A percentile compares a stretch with the other conserved stretches of the same genome.
Conservation (phyloP, 2,113 vertebrate species). For the Genyomyrus donnyi region DNA sequence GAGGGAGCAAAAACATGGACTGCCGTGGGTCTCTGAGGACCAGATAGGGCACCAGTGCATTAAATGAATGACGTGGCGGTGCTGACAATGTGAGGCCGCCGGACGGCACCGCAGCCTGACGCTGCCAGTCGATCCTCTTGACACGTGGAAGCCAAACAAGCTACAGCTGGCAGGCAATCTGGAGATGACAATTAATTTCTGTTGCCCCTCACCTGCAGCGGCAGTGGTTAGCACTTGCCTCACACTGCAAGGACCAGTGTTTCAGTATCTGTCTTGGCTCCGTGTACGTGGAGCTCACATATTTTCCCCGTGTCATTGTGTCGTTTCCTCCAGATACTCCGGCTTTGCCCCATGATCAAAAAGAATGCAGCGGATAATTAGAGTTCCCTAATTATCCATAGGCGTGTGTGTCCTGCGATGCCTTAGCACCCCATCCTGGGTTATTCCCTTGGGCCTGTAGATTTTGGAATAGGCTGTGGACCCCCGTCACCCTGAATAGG, state of each 20-base stretch:
- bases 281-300: background rate
- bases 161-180: background rate
- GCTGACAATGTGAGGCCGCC: background rate
- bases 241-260: background rate
- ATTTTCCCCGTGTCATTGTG: background rate
- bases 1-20: background rate
- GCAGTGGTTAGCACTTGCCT: background rate
- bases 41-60: background rate
- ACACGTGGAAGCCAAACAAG: background rate
- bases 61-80: background rate
- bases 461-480: background rate
- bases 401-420: background rate
- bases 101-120: background rate
- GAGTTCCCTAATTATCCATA: background rate
- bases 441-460: background rate
- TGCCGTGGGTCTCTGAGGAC: background rate
- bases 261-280: background rate
- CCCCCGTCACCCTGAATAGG: background rate
- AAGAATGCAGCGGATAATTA: background rate
- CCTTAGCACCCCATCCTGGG: background rate
- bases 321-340: background rate
- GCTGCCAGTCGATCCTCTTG: background rate
- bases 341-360: background rate
- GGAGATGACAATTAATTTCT: background rate
- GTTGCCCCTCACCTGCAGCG: background rate